Evolutionary conservation across 1,140 invertebrate species (phyloP), one percentile per base, ranked within the genome.

Genomic region (Tetramorium simillimum): DNA sequence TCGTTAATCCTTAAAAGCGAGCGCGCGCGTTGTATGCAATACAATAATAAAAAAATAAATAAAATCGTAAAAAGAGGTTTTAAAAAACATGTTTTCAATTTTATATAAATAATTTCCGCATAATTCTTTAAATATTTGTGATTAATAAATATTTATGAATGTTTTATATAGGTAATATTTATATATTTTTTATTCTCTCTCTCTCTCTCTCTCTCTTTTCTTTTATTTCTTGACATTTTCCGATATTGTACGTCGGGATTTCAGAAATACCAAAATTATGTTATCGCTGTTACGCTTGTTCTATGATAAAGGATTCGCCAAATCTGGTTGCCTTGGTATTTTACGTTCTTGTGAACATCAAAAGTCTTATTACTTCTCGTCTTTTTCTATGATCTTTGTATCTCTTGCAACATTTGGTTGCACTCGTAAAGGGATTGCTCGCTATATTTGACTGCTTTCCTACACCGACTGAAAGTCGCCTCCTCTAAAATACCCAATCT

Each of bases 1-100:
- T 58, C 24, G n/a, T 67, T 72, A 60, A 82, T 73, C 12, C 3
- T 1, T 43, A 56, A 53, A 56, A 82, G 40, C 12, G 62, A 82
- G 40, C 12, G 62, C 18, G 28, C 63, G 4, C 63, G 5, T 0
- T 72, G 24, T 40, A 56, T 12, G 37, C 4, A 14, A 16, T 28
- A n/a, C 10, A n/a, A 51, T 18, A 14, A 46, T 46, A 21, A 58
- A n/a, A 60, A 58, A 28, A 60, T 40, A 18, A 60, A 60, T 16
- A 40, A 24, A 69, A 24, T 40, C 28, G 9, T 18, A 82, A 53
- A 33, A 12, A 14, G 12, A n/a, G 5, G 51, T 6, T 53, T 53
- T 1, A 43, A 43, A 43, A 33, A 33, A 33, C 3, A 43, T 43
- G 40, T 43, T 43, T 33, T 43, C 40, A 43, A 43, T 58, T 24